Percentiles rank a stretch among this genome's conserved stretches.
Evolutionary conservation across 2,113 vertebrate species (phyloP).

Genomic region (Romanogobio albipinnatus): DNA sequence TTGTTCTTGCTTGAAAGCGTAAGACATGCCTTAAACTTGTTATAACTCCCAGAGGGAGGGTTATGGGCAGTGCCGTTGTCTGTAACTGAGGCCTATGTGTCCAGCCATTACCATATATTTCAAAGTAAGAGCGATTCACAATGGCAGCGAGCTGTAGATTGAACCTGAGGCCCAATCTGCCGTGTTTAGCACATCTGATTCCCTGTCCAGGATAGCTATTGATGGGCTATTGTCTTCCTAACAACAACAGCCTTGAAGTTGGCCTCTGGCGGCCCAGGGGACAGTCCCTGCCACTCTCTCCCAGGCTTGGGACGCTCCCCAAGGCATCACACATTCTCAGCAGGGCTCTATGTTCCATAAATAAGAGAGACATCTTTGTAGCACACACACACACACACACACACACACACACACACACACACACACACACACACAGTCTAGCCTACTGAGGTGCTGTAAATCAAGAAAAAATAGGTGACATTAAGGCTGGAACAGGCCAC

Average conservation of each 20-base stretch:
- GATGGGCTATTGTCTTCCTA: constrained; percentile 48
- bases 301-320: constrained; percentile 49
- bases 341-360: constrained; percentile 70
- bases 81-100: constrained; percentile 39
- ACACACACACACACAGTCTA: background rate
- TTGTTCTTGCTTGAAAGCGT: constrained; percentile 34
- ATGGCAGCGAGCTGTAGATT: constrained; percentile 32
- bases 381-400: constrained; percentile 6
- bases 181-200: constrained; percentile 55
- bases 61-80: constrained; percentile 52
- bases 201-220: constrained; percentile 52
- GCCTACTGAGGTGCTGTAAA: constrained; percentile 66
- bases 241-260: constrained; percentile 58
- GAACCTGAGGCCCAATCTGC: constrained; percentile 45
- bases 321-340: constrained; percentile 63
- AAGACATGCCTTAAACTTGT: constrained; percentile 64
- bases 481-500: constrained; percentile 64
- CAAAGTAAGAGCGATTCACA: constrained; percentile 39
- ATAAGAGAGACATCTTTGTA: constrained; percentile 58
- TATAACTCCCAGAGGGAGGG: constrained; percentile 58
- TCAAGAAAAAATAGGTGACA: constrained; percentile 70
- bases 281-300: constrained; percentile 47
- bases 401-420: background rate
- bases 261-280: constrained; percentile 50
- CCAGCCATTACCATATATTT: constrained; percentile 55